Evolutionary conservation across 2,888 invertebrate genomes (phyloP), one percentile per base, ranked within the genome.

Genomic region (Cyclophora albipunctata): DNA sequence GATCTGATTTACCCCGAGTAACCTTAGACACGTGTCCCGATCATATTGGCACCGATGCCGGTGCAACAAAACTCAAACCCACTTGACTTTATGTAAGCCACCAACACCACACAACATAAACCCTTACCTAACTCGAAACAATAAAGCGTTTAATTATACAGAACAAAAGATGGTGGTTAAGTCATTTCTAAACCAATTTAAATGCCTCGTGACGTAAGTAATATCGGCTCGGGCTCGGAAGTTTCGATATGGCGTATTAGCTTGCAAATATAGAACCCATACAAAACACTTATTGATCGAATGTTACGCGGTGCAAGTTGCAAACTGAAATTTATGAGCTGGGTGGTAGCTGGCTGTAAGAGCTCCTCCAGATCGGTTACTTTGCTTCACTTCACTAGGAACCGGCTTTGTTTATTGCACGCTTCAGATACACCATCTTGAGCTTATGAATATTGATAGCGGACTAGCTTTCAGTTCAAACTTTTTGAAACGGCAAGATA

Each of bases 281-380:
- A 86, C 84, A 87, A 87, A 86, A 84, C 73, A 76, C 79, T 78
- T 85, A 87, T 86, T 86, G 86, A 87, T 87, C 86, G 82, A 84
- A 83, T 79, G 81, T 80, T 83, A 73, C 77, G 73, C 77, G 72
- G 70, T 81, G 82, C 84, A 83, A 87, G 74, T 87, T 86, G 78
- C 80, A 84, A 87, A 85, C 84, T 83, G 78, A 81, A 86, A 87
- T 87, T 87, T 86, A 87, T 82, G 87, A 79, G 78, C 57, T 50
- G 50, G 53, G 47, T 51, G 50, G 72, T 67, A 68, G 67, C 68
- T 66, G 42, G 34, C 44, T 50, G 77, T 76, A 77, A 80, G 78
- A 78, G 75, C 78, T 79, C 75, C 73, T 73, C 59, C 65, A 67
- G 71, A 76, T 77, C 75, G 78, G 77, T 81, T 81, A 72, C 79